Evolutionary conservation across 2,797 vertebrate genomes (phyloP).

Genomic region (Pyrocephalus nanus): DNA sequence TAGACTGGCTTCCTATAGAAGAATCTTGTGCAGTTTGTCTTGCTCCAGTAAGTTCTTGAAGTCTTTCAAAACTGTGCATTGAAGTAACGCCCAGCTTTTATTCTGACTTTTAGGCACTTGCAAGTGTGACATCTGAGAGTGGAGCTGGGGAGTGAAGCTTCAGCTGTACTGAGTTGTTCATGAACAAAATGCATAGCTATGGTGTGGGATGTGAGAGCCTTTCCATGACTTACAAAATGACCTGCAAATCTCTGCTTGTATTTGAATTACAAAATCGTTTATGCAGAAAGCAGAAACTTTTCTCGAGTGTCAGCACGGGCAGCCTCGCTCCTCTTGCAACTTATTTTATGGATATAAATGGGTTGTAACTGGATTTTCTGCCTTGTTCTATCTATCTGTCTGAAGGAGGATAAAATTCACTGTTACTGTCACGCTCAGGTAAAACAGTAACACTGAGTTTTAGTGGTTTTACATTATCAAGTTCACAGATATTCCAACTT

Average conservation of each 20-base stretch:
- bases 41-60: conserved; percentile 54
- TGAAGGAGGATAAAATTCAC: neutral
- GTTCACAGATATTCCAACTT: neutral
- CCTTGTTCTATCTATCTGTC: neutral
- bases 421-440: neutral
- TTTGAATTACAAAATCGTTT: neutral
- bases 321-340: neutral
- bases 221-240: neutral
- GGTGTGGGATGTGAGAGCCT: neutral
- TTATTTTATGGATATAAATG: conserved; percentile 22
- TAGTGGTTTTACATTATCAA: neutral
- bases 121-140: neutral
- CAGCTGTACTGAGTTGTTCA: neutral
- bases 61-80: neutral
- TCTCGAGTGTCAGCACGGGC: neutral
- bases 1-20: neutral
- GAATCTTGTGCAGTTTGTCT: neutral
- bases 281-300: neutral
- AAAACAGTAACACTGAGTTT: conserved; percentile 4
- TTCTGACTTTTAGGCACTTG: neutral
- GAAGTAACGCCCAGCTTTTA: neutral
- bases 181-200: fast-evolving
- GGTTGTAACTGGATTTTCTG: conserved; percentile 19
- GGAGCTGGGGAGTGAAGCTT: neutral
- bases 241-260: neutral